Evolutionary conservation across 37 sponge, comb jelly and placozoan genomes (phyloP), one percentile per base, ranked within the genome.

Genomic region (Ianthella basta): DNA sequence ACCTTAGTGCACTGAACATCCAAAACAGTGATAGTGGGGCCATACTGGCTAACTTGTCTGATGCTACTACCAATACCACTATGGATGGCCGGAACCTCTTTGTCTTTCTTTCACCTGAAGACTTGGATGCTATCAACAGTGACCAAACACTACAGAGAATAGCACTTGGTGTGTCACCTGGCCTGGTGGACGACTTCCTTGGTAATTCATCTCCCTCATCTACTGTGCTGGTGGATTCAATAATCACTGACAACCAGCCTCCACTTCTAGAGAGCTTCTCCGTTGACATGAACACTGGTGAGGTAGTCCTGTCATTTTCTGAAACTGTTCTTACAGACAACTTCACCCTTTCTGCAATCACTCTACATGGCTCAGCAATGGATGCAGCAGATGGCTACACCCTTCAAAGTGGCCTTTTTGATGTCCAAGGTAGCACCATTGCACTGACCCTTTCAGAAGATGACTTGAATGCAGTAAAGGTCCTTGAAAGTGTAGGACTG

Each of bases 221-320:
- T 23, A 3, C 4, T 0, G 59, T 89, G 40, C 67, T 65, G 18
- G 41, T 82, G 32, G 73, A 87, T 2, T 44, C 55, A 0, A 44
- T 93, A 1, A 59, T 44, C 35, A 72, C 86, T 32, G 94, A 93
- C 38, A 50, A 80, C 38, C 80, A 78, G 50, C 86, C 91, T 35
- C 94, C 94, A 29, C 18, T 29, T 1, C 66, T 97, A 38, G 35
- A 63, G 14, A 36, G 77, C 12, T 97, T 85, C 80, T 77, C 67
- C n/a, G 29, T 97, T 12, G 81, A 94, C 60, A 80, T 92, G 89
- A 92, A 97, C 82, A 85, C 59, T 84, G 97, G 97, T 59, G 50
- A 80, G 19, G 67, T 97, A 19, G 32, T 79, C 35, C 56, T 97
- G 29, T 94, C 90, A 19, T 97, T 97, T 81, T 84, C 88, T 61